phyloP scores from a whole-genome alignment of 2,113 vertebrate genomes.

The Cisticola juncidis region DNA sequence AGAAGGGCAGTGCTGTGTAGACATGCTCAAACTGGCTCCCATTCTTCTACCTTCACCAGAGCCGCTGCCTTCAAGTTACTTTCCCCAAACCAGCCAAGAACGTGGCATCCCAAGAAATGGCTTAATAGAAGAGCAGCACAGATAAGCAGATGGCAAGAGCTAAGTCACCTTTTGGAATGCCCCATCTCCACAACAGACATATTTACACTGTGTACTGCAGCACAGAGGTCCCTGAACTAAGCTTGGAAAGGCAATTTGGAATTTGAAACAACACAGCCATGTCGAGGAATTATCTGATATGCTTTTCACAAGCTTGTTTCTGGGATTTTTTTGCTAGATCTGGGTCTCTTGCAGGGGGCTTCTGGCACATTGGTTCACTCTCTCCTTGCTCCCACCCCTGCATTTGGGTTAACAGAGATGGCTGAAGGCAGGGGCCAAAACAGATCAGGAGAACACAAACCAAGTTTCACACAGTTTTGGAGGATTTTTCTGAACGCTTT shows the following conservation, averaged over 20 bases:
- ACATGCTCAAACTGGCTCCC: neutral
- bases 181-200: neutral
- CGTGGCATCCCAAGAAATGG: accelerated
- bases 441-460: neutral
- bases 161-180: neutral
- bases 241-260: neutral
- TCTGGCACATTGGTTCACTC: neutral
- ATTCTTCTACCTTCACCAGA: neutral
- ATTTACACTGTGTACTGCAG: neutral
- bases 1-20: neutral
- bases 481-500: neutral
- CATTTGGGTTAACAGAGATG: neutral
- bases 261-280: neutral
- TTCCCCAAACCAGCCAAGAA: neutral
- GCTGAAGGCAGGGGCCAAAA: neutral
- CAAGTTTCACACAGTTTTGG: neutral
- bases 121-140: neutral
- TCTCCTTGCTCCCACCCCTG: neutral
- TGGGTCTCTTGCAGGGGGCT: neutral
- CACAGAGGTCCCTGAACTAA: neutral
- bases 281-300: accelerated
- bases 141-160: neutral
- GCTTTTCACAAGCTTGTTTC: neutral
- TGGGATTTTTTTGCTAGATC: accelerated
- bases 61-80: neutral